Percentiles rank a stretch among this genome's conserved stretches.
Conservation (phyloP, 2,113 vertebrate genomes). For the Hippocampus abdominalis region DNA sequence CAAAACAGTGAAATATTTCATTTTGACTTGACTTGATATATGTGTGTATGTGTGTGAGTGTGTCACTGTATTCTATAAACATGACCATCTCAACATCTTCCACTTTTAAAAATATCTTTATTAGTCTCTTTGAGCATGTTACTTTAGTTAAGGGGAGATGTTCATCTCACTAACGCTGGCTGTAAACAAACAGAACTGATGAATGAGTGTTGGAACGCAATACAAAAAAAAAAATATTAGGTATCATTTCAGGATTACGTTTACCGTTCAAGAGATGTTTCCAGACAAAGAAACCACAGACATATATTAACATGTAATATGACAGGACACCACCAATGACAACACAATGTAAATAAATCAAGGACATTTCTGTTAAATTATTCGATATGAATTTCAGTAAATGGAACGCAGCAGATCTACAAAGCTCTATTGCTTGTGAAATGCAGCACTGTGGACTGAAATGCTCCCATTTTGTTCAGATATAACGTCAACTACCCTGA, state of each 20-base stretch:
- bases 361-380: conserved; percentile 24
- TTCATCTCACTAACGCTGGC: conserved; percentile 18
- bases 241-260: conserved; percentile 14
- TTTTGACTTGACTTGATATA: no score
- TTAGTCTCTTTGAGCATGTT: conserved; percentile 50
- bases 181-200: conserved; percentile 43
- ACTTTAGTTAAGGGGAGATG: conserved; percentile 23
- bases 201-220: conserved; percentile 17
- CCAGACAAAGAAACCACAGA: background rate
- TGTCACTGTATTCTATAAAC: no score
- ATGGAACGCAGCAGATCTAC: conserved; percentile 21
- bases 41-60: no score
- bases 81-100: conserved; percentile 24
- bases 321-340: conserved; percentile 22
- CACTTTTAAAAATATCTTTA: conserved; percentile 71
- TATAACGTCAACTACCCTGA: background rate
- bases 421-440: conserved; percentile 36
- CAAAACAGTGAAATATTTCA: no score
- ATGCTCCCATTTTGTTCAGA: background rate
- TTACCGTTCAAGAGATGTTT: conserved; percentile 7
- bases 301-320: conserved; percentile 11
- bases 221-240: conserved; percentile 25
- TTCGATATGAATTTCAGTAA: conserved; percentile 26
- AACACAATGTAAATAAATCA: conserved; percentile 19
- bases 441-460: conserved; percentile 29